Conservation (phyloP, 2,888 invertebrate species). For the Callyntrura sp. region DNA sequence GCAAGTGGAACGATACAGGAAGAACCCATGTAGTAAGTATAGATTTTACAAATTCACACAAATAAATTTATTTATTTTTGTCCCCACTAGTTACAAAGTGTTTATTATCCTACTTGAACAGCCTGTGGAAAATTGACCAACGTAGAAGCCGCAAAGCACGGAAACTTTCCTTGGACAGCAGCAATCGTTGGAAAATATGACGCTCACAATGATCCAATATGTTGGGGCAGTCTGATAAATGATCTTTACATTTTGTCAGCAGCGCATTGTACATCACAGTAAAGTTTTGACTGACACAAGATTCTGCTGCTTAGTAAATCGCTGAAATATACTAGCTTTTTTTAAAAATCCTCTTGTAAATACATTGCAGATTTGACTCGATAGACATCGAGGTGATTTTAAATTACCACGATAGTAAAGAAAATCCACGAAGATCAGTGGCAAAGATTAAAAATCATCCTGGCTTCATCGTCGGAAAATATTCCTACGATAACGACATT, state of each 20-base stretch:
- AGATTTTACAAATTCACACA: neutral
- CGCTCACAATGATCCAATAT: constrained; percentile 68
- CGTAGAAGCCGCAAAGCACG: constrained; percentile 67
- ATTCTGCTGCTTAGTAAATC: no score
- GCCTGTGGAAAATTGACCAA: constrained; percentile 74
- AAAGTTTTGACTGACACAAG: neutral
- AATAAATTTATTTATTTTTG: neutral
- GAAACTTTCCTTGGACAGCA: constrained; percentile 76
- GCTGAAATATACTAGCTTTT: no score
- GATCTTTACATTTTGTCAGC: constrained; percentile 70
- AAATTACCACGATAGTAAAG: constrained; percentile 45
- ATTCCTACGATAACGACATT: constrained; percentile 77
- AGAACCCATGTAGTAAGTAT: constrained; percentile 65
- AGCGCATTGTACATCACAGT: constrained; percentile 75
- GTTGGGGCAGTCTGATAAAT: constrained; percentile 77
- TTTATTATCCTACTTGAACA: neutral
- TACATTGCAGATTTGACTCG: constrained; percentile 70
- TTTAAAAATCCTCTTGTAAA: neutral
- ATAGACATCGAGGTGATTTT: constrained; percentile 73
- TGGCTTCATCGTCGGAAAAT: constrained; percentile 63
- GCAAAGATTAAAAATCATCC: constrained; percentile 78
- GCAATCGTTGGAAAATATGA: constrained; percentile 73
- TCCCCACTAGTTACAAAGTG: neutral
- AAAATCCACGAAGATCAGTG: constrained; percentile 62
- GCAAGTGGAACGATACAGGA: neutral